Evolutionary conservation across 1,140 invertebrate genomes (phyloP).

Genomic region (Meloidogyne chitwoodi): DNA sequence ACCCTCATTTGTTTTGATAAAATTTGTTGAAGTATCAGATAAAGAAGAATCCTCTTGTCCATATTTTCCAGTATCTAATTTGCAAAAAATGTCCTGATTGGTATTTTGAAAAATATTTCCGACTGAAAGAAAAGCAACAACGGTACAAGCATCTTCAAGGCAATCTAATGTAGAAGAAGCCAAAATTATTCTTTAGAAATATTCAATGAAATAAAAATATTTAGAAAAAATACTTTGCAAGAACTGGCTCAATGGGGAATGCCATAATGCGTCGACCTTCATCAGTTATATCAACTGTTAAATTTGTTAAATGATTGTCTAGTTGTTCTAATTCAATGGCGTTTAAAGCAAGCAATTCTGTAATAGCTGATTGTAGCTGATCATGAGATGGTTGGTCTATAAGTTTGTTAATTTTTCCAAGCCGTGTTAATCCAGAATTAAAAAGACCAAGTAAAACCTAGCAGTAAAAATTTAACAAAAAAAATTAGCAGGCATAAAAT

Average conservation of each 20-base stretch:
- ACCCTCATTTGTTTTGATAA: constrained; percentile 80
- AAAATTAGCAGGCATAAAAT: too few relatives aligned
- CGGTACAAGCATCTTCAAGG: constrained; percentile 74
- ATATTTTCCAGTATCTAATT: constrained; percentile 59
- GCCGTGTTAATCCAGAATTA: constrained; percentile 62
- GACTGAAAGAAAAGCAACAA: constrained; percentile 70
- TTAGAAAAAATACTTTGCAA: constrained; percentile 20
- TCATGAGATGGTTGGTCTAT: constrained; percentile 62
- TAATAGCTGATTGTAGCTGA: constrained; percentile 36
- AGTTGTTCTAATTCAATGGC: constrained; percentile 3
- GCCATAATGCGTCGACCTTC: constrained; percentile 79
- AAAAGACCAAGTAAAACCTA: constrained; percentile 63
- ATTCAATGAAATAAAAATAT: constrained; percentile 15
- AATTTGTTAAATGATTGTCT: constrained; percentile 23
- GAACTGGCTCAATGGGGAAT: constrained; percentile 81
- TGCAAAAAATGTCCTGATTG: constrained; percentile 49
- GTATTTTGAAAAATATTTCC: constrained; percentile 68
- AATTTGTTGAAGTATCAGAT: constrained; percentile 61
- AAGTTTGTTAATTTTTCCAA: constrained; percentile 61
- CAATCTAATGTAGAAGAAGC: constrained; percentile 45
- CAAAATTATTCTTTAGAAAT: constrained; percentile 40
- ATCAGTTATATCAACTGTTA: constrained; percentile 66
- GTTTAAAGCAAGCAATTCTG: constrained; percentile 30
- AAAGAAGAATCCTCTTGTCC: constrained; percentile 65
- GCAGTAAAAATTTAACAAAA: too few relatives aligned